These are phyloP conservation scores for Eubasilissa regina DNA, from an alignment of 1,140 invertebrate species.

Conservation along the genomic window DNA sequence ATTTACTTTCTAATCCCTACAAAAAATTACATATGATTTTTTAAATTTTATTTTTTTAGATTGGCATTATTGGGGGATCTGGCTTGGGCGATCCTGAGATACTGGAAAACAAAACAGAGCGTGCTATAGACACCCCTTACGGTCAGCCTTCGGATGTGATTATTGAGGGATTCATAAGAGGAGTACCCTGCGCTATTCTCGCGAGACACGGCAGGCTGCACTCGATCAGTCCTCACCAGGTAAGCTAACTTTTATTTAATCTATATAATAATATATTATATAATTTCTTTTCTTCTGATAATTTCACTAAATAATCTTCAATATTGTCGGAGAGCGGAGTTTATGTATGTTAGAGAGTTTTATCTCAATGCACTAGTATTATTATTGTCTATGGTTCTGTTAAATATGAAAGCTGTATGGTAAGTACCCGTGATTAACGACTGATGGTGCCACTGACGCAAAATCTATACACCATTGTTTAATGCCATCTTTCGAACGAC, in stretches of 20 bases:
- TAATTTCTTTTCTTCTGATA: not conserved
- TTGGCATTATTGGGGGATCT: conserved; percentile 96
- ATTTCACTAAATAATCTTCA: not conserved
- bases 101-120: conserved; percentile 79
- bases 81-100: conserved; percentile 91
- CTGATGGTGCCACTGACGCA: no score
- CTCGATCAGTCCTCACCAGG: conserved; percentile 78
- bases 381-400: not conserved
- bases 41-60: conserved; percentile 70
- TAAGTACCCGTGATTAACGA: no score
- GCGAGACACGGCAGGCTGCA: conserved; percentile 94
- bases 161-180: conserved; percentile 83
- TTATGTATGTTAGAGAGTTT: not conserved
- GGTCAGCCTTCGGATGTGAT: conserved; percentile 89
- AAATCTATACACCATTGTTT: no score
- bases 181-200: conserved; percentile 86
- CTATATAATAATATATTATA: not conserved
- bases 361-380: conserved; percentile 73
- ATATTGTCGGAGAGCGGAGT: not conserved
- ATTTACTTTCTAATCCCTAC: no score
- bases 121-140: conserved; percentile 83
- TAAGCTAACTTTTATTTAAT: not conserved
- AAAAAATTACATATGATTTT: no score
- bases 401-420: no score
- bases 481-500: no score